Evolutionary conservation across 2,797 vertebrate species (phyloP), one percentile per base, ranked within the genome.

Genomic region (Buphagus erythrorhynchus): DNA sequence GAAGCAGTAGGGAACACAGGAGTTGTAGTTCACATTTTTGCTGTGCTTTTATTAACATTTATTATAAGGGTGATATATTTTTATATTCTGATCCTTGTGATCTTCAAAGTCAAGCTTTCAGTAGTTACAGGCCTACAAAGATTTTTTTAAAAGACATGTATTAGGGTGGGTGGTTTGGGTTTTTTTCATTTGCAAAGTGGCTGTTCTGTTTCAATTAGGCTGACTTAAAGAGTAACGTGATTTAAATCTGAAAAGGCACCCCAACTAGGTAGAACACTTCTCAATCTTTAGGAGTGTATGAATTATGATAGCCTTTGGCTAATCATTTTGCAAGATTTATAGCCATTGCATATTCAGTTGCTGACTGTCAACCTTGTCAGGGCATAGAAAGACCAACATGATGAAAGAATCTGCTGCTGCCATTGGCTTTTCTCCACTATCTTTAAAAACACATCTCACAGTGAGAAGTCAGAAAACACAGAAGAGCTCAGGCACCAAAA

Each of bases 271-370:
- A 72, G 69, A 84, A 45, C 66, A 33, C 7, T 94, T 88, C 49
- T 93, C 76, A 68, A 0, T 84, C 66, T 86, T 86, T 28, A 65
- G 29, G 45, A 74, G 24, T 16, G 9, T 58, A 59, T 89, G 68
- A 89, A 85, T 94, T 82, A 83, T 63, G 46, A 61, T 78, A 52
- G 66, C 57, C 45, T 75, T 93, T 91, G 82, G 68, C 79, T 80
- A 52, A 83, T 28, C n/a, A 65, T 90, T 93, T 93, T 62, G 81
- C 58, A 90, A 67, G 54, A 42, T 77, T 93, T 88, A 81, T 43
- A 75, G 48, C 77, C 42, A 15, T 4, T 88, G 48, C 36, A 22
- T 84, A 46, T 73, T 91, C 58, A 55, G 62, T 76, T 72, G 43
- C 66, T 88, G 69, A 38, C 49, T 77, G 45, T 63, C 84, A 86